These are phyloP conservation scores for Auanema freiburgensis DNA, from an alignment of 2,888 invertebrate genomes.

Conservation along the genomic window DNA sequence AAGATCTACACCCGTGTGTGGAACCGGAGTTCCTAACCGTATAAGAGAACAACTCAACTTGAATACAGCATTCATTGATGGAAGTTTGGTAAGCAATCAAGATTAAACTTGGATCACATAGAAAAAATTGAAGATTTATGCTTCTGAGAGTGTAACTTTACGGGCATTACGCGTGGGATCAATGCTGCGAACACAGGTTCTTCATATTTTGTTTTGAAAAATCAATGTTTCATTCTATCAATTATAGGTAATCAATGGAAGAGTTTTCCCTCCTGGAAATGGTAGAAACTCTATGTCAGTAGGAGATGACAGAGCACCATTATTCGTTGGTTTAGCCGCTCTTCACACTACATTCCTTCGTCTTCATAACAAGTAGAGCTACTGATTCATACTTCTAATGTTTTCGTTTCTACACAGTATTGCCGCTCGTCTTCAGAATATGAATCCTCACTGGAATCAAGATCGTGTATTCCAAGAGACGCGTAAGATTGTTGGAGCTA, in stretches of 20 bases:
- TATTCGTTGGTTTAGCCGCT: conserved; percentile 67
- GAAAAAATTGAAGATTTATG: conserved; percentile 58
- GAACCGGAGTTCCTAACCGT: conserved; percentile 84
- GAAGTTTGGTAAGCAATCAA: conserved; percentile 29
- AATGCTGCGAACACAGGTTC: conserved; percentile 44
- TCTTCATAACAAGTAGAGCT: conserved; percentile 85
- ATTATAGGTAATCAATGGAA: conserved; percentile 36
- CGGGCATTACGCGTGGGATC: conserved; percentile 48
- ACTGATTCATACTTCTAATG: too few relatives aligned
- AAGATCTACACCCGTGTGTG: conserved; percentile 90
- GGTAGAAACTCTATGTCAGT: conserved; percentile 27
- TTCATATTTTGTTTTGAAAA: not conserved
- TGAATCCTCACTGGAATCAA: conserved; percentile 62
- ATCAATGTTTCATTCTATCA: too few relatives aligned
- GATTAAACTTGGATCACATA: conserved; percentile 1
- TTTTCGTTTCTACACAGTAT: conserved; percentile 30
- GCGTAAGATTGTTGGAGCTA: conserved; percentile 65
- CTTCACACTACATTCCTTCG: conserved; percentile 76
- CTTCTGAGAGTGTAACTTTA: conserved; percentile 48
- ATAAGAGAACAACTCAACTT: conserved; percentile 81
- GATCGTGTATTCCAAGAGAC: conserved; percentile 64
- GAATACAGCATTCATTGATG: conserved; percentile 87
- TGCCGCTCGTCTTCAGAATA: conserved; percentile 50
- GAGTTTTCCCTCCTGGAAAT: conserved; percentile 43
- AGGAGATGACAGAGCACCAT: conserved; percentile 58